Conservation (phyloP, 2,797 vertebrate species). For the Lerista edwardsae region DNA sequence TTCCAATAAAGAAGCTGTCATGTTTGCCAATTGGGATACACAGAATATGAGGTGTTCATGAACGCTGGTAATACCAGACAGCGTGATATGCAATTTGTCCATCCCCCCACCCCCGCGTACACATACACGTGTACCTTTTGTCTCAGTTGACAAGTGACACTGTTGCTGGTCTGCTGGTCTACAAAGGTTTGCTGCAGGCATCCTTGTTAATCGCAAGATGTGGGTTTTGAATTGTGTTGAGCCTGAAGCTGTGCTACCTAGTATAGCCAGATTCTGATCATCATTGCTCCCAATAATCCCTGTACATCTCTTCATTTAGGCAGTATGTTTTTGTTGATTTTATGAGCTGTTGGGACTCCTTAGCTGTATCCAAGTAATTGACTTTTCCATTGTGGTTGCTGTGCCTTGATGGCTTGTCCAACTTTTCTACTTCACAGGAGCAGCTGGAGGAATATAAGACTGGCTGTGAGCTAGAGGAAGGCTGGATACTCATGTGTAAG, state of each 20-base stretch:
- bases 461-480: slow-evolving; percentile 88
- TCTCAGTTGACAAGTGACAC: background rate
- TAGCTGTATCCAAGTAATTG: background rate
- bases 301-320: background rate
- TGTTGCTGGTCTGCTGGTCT: background rate
- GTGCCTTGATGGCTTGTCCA: background rate
- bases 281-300: background rate
- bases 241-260: background rate
- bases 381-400: background rate
- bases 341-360: background rate
- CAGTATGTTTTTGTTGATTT: background rate
- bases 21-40: background rate
- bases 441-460: slow-evolving; percentile 90
- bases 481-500: slow-evolving; percentile 94
- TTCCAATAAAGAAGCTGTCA: background rate
- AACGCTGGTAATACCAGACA: background rate
- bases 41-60: background rate
- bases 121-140: background rate
- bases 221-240: background rate
- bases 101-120: too few species aligned
- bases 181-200: background rate
- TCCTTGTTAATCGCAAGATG: background rate
- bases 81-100: too few species aligned
- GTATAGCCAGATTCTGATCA: background rate
- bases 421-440: slow-evolving; percentile 78